phyloP scores from a whole-genome alignment of 2,113 vertebrate species.

The Ursus arctos region DNA sequence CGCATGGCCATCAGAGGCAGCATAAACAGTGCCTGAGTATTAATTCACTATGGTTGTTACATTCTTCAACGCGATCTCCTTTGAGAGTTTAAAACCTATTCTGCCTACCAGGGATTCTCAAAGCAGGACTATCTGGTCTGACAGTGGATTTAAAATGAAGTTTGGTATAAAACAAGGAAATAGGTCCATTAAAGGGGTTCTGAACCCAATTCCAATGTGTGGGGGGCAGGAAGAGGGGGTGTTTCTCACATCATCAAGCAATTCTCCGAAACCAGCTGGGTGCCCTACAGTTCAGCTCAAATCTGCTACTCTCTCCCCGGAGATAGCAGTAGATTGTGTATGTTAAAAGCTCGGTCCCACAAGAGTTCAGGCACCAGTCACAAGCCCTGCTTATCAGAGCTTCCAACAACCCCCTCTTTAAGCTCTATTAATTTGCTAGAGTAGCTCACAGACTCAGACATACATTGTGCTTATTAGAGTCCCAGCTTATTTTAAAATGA shows the following conservation, averaged over 20 bases:
- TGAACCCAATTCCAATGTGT: background rate
- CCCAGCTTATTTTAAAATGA: background rate
- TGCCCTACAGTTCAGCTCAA: background rate
- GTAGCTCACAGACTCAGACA: background rate
- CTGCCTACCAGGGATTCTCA: conserved; percentile 28
- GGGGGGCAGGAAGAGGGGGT: background rate
- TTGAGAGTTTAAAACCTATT: background rate
- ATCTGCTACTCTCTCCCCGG: background rate
- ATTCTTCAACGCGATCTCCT: background rate
- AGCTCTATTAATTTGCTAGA: background rate
- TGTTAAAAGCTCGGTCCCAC: background rate
- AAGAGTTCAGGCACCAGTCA: background rate
- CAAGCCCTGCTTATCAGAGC: background rate
- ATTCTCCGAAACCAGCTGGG: background rate
- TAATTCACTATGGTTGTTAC: background rate
- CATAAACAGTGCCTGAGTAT: background rate
- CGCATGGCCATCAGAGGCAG: background rate
- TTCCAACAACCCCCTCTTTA: background rate
- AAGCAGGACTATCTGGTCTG: conserved; percentile 19
- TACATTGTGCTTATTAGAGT: background rate
- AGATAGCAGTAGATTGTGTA: background rate
- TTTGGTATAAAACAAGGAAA: conserved; percentile 24
- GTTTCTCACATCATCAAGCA: background rate
- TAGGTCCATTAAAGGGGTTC: background rate
- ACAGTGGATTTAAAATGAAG: background rate